Evolutionary conservation across 2,113 vertebrate genomes (phyloP).

Genomic region (Rhinolophus sinicus): DNA sequence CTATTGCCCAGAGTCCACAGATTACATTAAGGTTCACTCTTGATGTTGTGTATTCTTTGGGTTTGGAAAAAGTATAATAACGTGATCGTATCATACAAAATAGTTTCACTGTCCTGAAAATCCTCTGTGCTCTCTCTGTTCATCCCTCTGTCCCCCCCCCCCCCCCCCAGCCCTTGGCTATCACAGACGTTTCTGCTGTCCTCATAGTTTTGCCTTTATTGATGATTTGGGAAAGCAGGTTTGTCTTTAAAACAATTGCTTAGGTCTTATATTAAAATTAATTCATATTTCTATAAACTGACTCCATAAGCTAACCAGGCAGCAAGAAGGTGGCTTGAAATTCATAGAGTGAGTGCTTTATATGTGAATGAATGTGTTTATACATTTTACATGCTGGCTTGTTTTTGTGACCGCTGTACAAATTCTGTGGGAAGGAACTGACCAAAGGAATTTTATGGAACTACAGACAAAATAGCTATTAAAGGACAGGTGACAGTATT

Average conservation of each 20-base stretch:
- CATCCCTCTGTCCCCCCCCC: not conserved
- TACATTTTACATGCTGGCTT: not conserved
- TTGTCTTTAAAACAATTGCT: not conserved
- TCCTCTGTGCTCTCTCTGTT: not conserved
- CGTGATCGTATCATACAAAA: not conserved
- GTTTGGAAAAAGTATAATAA: not conserved
- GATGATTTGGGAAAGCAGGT: conserved; percentile 26
- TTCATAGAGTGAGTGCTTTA: not conserved
- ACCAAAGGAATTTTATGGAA: not conserved
- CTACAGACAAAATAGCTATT: not conserved
- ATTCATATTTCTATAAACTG: not conserved
- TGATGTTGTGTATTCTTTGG: not conserved
- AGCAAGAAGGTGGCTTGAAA: not conserved
- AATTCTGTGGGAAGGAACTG: conserved; percentile 21
- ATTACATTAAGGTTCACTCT: not conserved
- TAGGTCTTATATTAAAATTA: conserved; percentile 43
- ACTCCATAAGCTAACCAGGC: not conserved
- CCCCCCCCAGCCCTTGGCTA: not conserved
- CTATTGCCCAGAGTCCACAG: not conserved
- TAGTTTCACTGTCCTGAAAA: not conserved
- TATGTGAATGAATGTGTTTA: not conserved
- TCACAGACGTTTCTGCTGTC: not conserved
- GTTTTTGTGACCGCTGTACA: not conserved
- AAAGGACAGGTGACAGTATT: not conserved
- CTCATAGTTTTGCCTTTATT: conserved; percentile 6